Base-by-base conservation (phyloP, 2,113 vertebrate species). In the Mormoops blainvillei region DNA sequence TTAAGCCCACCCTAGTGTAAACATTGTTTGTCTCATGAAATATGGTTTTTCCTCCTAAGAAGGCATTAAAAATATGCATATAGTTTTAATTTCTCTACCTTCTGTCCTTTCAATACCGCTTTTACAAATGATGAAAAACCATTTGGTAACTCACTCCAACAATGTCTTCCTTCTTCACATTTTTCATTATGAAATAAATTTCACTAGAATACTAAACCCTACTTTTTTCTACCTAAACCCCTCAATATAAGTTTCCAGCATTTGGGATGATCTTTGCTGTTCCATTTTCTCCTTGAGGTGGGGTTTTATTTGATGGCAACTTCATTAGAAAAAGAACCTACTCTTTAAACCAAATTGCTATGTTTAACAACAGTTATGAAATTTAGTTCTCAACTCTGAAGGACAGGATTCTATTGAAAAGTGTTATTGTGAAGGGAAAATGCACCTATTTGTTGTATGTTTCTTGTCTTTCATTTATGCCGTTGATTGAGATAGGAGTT, bases 131-230 rank as follows among this genome's bases (percentile, higher is more conserved):
- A 28, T 68, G 36, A 78, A 93, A 95, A 61, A 71, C 8, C 41
- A 91, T 9, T 71, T 77, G 15, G 56, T 38, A 68, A 65, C 15
- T 80, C 43, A 78, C 56, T 6, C 36, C 70, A 74, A 48, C 54
- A 54, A 24, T 89, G 11, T 54, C 38, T 13, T 82, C 58, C 84
- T 94, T 76, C 26, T 65, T 50, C 70, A 94, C 5, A 54, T 2
- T 70, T 83, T 94, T 68, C 43, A 83, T 36, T 77, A 43, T 16
- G 48, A 94, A 93, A 91, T 71, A 91, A 61, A 83, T 91, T 85
- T 93, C 2, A 33, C 67, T 68, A 68, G 28, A 81, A 86, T 68
- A 68, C 86, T 50, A 48, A 88, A 48, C 10, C 2, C 7, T 68
- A 24, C 4, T 58, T 68, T 83, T 81, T 91, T 48, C 20, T 45